A percentile compares a stretch with the other conserved stretches of the same genome.
These are phyloP conservation scores for Equus quagga DNA, from an alignment of 2,113 vertebrate species.

Conservation along the genomic window DNA sequence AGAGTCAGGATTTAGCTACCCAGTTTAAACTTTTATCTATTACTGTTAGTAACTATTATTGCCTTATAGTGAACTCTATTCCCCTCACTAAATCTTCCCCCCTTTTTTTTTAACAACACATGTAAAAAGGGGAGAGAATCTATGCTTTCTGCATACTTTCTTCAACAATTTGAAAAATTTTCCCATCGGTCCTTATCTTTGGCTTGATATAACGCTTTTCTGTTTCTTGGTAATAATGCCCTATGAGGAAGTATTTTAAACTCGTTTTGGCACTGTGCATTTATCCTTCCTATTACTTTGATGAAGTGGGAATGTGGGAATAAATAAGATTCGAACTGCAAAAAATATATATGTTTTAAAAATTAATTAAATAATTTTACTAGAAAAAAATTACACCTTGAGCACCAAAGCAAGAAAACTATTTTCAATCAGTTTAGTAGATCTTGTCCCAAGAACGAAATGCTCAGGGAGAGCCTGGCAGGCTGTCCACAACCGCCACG, in stretches of 20 bases:
- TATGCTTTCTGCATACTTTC: not conserved
- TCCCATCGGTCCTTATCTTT: not conserved
- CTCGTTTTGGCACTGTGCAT: not conserved
- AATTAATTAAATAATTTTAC: conserved; percentile 75
- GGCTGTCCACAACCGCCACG: accelerated
- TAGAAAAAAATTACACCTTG: conserved; percentile 67
- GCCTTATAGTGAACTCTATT: not conserved
- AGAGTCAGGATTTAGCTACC: not conserved
- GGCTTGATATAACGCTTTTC: not conserved
- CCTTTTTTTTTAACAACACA: not conserved
- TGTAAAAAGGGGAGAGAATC: not conserved
- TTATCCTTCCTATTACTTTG: not conserved
- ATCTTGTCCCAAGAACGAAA: not conserved
- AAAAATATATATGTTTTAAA: not conserved
- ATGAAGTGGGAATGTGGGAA: not conserved
- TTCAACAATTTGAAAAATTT: not conserved
- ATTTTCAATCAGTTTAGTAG: conserved; percentile 9
- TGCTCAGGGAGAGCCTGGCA: not conserved
- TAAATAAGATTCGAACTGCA: not conserved
- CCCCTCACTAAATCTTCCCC: not conserved
- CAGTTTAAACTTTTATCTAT: not conserved
- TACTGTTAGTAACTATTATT: not conserved
- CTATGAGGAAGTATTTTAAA: not conserved
- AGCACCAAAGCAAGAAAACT: conserved; percentile 38
- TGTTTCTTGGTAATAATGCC: not conserved